Conservation (phyloP, 2,888 invertebrate genomes). For the Acanthosepion esculentum region DNA sequence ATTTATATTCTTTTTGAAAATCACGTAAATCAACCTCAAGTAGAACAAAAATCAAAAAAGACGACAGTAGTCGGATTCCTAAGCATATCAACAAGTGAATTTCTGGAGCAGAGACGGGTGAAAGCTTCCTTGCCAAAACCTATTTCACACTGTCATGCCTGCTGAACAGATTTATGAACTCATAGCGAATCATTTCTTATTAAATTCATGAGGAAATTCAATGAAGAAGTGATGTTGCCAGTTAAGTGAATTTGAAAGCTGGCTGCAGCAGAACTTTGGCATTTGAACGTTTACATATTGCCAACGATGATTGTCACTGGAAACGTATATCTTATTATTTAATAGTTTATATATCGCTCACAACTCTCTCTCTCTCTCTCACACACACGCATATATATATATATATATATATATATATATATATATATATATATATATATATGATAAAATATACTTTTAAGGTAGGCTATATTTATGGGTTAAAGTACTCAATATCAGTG, state of each 20-base stretch:
- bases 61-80: not conserved
- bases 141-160: not conserved
- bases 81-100: not conserved
- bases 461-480: no score
- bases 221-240: not conserved
- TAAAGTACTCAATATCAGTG: no score
- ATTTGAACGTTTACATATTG: not conserved
- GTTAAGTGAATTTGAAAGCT: not conserved
- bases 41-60: not conserved
- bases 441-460: no score
- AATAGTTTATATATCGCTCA: no score
- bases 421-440: no score
- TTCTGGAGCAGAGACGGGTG: not conserved
- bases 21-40: not conserved
- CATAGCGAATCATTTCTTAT: not conserved
- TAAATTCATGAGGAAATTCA: constrained; percentile 12
- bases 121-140: not conserved
- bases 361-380: no score
- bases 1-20: not conserved
- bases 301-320: not conserved
- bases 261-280: not conserved
- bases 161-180: not conserved
- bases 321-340: not conserved
- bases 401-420: no score
- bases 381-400: no score